Base-by-base conservation (phyloP, 2,888 invertebrate genomes). In the Apotomis capreana region DNA sequence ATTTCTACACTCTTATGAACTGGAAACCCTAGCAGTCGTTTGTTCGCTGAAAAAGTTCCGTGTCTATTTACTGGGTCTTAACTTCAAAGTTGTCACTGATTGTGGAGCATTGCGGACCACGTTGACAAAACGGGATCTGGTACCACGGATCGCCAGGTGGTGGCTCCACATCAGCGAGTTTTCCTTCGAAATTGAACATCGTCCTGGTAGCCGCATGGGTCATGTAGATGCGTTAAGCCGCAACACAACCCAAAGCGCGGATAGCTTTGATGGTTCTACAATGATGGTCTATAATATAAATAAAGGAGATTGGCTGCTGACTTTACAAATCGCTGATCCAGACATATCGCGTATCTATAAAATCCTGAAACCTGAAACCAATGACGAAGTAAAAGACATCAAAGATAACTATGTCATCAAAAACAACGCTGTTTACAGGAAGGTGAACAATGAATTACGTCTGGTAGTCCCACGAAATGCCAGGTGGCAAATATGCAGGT, bases 141-240 rank as follows among this genome's bases (percentile, higher is more conserved):
- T 68, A 12, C 67, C 67, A 51, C 58, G 67, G 6, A 59, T 68
- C 49, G 67, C 67, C 26, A 58, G 67, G 9, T 68, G 67, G 67
- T 68, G 62, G 62, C 49, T 63, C 3, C 36, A 9, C 5, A 63
- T 63, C 4, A n/a, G 15, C 15, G 58, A 15, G 52, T 44, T 52
- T 63, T 9, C 57, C 12, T 58, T 58, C 10, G 57, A 58, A 4
- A 37, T 58, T 5, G 57, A 58, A 12, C 36, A 58, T 37, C 57
- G 57, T 8, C 57, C 57, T 15, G 57, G 57, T 4, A 12, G 36
- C 12, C 57, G 12, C 10, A 58, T 58, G 57, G 5, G 36, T 4
- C 57, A 58, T 4, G 57, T 37, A 37, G 57, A 57, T 10, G 57
- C 57, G 9, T 12, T 57, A 37, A 57, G 37, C 37, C 36, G 57